Base-by-base conservation (phyloP, 2,113 vertebrate species). In the Chaenogobius annularis region DNA sequence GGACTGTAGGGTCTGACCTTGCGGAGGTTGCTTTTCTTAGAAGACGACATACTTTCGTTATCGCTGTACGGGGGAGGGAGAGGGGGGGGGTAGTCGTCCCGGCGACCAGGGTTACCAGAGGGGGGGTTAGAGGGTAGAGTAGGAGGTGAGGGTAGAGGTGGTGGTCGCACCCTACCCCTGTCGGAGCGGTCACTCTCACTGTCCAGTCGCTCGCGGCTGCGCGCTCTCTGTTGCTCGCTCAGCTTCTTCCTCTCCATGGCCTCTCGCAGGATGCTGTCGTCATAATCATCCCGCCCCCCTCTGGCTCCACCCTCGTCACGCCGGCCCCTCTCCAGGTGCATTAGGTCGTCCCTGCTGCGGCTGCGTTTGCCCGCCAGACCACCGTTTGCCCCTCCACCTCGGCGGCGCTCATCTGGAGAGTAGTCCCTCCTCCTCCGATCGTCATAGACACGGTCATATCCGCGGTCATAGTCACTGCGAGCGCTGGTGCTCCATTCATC, bases 331-430 rank as follows among this genome's bases (percentile, higher is more conserved):
- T 90, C 92, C 78, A 93, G 56, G 55, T 91, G 89, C 85, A 87
- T 86, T 68, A 97, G 85, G 54, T 96, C 96, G 0, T 97, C 96
- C 0, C 95, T 92, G 74, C 96, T 97, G 61, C 90, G 94, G 78
- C 92, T 95, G 15, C 95, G 93, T 0, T 79, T 90, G 4, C 91
- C 89, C 5, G 70, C 76, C 0, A 92, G 74, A 50, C 72, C 91
- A 0, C 81, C 76, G 0, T 85, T 68, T 0, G 56, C 78, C 1
- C 70, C 73, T 2, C 76, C 59, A 0, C 71, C 74, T 63, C 79
- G 76, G 0, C 76, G 85, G 0, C 70, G 85, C 26, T 73, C 67
- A 0, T 92, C 91, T 0, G 94, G 93, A 7, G 92, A 92, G 64
- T 91, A 85, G 69, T 92, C 92, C 0, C 90, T 91, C 0, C 79